A percentile compares a stretch with the other conserved stretches of the same genome.
Evolutionary conservation across 2,888 invertebrate species (phyloP).

Genomic region (Embidobia sp.): DNA sequence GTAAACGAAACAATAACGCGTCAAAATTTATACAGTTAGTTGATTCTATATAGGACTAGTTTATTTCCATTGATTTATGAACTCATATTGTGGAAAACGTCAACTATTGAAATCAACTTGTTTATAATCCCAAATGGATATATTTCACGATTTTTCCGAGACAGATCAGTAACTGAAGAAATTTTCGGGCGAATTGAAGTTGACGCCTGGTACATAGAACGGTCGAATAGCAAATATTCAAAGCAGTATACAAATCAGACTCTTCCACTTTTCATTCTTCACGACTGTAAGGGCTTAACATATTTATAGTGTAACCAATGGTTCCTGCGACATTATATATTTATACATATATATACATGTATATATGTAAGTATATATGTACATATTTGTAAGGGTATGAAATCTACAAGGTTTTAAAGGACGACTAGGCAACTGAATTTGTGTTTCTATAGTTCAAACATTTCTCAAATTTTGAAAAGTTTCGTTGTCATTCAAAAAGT

Average conservation of each 20-base stretch:
- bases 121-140: too few species aligned
- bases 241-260: slow-evolving; percentile 35
- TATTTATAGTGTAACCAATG: slow-evolving; percentile 47
- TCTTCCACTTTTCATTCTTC: slow-evolving; percentile 40
- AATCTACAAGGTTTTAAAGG: slow-evolving; percentile 21
- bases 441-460: not conserved
- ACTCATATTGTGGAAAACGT: too few species aligned
- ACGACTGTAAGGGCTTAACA: slow-evolving; percentile 28
- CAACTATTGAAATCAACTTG: too few species aligned
- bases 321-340: slow-evolving; percentile 9
- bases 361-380: slow-evolving; percentile 17
- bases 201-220: slow-evolving; percentile 15
- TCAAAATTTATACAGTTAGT: too few species aligned
- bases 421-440: slow-evolving; percentile 2
- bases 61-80: too few species aligned
- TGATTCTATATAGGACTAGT: too few species aligned
- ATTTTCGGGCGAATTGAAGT: slow-evolving; percentile 25
- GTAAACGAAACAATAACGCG: too few species aligned
- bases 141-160: slow-evolving; percentile 12
- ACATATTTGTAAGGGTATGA: slow-evolving; percentile 19
- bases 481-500: not conserved
- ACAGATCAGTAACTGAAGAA: slow-evolving; percentile 21
- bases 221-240: slow-evolving; percentile 25
- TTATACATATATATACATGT: slow-evolving; percentile 19
- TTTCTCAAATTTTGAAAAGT: slow-evolving; percentile 1